Evolutionary conservation across 2,888 invertebrate species (phyloP).

Genomic region (Lucinisca nassula): DNA sequence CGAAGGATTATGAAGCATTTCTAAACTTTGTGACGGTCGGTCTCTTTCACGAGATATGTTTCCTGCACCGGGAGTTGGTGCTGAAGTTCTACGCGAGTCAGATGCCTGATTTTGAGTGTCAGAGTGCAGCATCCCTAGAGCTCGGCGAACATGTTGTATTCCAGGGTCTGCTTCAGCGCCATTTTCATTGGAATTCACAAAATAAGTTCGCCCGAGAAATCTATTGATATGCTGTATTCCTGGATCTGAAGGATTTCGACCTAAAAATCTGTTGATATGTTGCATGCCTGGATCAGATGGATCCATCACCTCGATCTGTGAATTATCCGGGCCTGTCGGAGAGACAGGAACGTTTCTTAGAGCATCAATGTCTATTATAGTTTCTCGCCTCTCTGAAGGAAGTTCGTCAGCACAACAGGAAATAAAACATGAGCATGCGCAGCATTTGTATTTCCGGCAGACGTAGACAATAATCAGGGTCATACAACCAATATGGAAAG

Average conservation of each 20-base stretch:
- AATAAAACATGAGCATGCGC: constrained; percentile 4
- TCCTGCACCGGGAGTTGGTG: not conserved
- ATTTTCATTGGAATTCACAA: not conserved
- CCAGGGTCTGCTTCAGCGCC: not conserved
- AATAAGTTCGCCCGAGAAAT: not conserved
- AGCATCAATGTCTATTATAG: not conserved
- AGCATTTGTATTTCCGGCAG: not conserved
- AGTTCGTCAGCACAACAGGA: not conserved
- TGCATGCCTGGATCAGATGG: constrained; percentile 4
- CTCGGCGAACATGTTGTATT: not conserved
- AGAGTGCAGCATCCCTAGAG: not conserved
- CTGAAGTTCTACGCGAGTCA: not conserved
- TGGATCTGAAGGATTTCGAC: not conserved
- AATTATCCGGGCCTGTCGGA: not conserved
- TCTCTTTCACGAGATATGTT: not conserved
- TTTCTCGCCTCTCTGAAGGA: not conserved
- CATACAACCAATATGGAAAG: not conserved
- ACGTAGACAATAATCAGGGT: not conserved
- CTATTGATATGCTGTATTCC: constrained; percentile 11
- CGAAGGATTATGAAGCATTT: not conserved
- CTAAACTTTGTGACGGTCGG: not conserved
- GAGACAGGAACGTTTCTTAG: not conserved
- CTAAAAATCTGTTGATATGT: not conserved
- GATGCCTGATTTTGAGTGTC: not conserved
- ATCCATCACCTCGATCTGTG: not conserved